phyloP scores from a whole-genome alignment of 2,113 vertebrate genomes.

The Zosterops hypoxanthus region DNA sequence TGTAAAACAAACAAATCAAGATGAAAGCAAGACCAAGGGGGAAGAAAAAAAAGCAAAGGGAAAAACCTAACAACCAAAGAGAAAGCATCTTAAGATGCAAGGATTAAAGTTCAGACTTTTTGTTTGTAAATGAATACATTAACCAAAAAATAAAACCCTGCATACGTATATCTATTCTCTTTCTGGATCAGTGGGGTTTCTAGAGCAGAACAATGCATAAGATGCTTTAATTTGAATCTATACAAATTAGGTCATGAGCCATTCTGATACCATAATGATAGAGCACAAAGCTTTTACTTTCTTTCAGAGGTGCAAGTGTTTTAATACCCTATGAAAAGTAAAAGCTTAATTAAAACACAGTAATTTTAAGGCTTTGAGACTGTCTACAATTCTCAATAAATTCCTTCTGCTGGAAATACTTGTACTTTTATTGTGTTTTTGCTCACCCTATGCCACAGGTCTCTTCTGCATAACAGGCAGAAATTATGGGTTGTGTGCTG shows the following conservation, averaged over 20 bases:
- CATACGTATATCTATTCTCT: background rate
- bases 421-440: background rate
- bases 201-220: background rate
- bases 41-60: fast-evolving
- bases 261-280: background rate
- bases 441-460: background rate
- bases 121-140: background rate
- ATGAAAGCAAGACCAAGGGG: fast-evolving
- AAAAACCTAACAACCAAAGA: background rate
- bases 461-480: background rate
- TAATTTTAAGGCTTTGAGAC: background rate
- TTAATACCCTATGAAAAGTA: background rate
- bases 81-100: background rate
- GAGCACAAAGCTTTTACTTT: background rate
- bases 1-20: background rate
- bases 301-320: background rate
- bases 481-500: background rate
- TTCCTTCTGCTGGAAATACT: background rate
- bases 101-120: background rate
- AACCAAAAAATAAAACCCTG: background rate
- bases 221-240: background rate
- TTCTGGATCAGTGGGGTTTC: background rate
- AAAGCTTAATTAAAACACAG: background rate
- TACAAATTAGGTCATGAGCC: background rate
- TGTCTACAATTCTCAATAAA: background rate